These are phyloP conservation scores for Epinotia brunnichana DNA, from an alignment of 2,888 invertebrate genomes.

Conservation along the genomic window DNA sequence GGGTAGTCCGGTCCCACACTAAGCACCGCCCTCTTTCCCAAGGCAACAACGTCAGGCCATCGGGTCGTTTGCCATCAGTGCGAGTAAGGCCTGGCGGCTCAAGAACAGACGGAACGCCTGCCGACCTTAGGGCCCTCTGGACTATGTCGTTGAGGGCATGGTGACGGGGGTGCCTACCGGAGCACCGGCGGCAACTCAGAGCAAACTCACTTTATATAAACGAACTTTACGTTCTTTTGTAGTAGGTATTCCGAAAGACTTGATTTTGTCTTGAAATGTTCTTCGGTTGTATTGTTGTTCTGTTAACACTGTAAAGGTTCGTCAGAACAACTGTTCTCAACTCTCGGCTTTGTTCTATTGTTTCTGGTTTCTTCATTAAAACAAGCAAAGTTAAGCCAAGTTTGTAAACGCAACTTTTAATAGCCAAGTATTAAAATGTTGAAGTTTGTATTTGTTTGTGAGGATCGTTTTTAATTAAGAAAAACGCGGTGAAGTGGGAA, in stretches of 20 bases:
- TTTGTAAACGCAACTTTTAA: constrained; percentile 20
- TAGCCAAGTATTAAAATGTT: constrained; percentile 25
- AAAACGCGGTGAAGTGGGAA: constrained; percentile 37
- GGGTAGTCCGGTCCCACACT: no score
- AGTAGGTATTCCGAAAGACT: not conserved
- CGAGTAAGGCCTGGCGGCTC: no score
- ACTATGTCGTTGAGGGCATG: no score
- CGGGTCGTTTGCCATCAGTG: no score
- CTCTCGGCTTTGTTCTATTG: constrained; percentile 12
- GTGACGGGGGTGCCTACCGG: no score
- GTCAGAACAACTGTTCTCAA: constrained; percentile 14
- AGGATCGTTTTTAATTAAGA: constrained; percentile 51
- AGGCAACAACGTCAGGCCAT: no score
- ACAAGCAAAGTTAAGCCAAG: constrained; percentile 16
- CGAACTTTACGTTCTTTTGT: not conserved
- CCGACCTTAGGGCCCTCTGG: no score
- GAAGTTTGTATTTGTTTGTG: constrained; percentile 46
- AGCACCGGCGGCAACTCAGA: no score
- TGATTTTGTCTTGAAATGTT: not conserved
- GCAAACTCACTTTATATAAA: not conserved
- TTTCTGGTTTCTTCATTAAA: constrained; percentile 19
- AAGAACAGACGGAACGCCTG: no score
- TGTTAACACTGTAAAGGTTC: constrained; percentile 3
- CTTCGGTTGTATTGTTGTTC: not conserved
- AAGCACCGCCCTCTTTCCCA: no score